Conservation (phyloP, 1,140 invertebrate genomes). For the Drosophila pruinosa region DNA sequence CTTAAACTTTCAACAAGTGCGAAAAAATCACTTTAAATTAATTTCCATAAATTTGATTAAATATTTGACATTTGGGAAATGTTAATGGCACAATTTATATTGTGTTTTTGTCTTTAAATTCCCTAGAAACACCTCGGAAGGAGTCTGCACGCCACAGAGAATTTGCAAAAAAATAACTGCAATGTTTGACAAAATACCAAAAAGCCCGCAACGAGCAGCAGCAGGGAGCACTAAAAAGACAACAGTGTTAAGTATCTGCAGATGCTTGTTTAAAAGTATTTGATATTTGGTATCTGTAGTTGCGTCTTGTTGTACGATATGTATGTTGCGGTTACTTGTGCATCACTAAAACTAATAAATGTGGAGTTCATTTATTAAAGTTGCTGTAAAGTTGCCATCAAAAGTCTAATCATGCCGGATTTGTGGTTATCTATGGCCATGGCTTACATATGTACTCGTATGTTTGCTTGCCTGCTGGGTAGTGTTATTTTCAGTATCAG, state of each 20-base stretch:
- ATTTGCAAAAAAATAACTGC: slow-evolving; percentile 48
- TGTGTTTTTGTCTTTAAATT: slow-evolving; percentile 15
- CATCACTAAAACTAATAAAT: slow-evolving; percentile 49
- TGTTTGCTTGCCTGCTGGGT: slow-evolving; percentile 24
- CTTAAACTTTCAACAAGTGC: too few species aligned
- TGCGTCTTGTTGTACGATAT: slow-evolving; percentile 27
- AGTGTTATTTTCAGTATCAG: slow-evolving; percentile 37
- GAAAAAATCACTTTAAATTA: not conserved
- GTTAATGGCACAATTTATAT: not conserved
- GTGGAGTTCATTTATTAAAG: slow-evolving; percentile 62
- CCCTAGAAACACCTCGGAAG: slow-evolving; percentile 27
- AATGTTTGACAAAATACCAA: slow-evolving; percentile 45
- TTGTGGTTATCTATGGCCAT: slow-evolving; percentile 51
- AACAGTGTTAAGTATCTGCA: slow-evolving; percentile 35
- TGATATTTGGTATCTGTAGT: slow-evolving; percentile 10
- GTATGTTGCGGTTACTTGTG: slow-evolving; percentile 43
- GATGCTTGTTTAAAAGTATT: slow-evolving; percentile 1
- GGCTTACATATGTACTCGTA: slow-evolving; percentile 53
- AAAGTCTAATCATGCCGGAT: slow-evolving; percentile 62
- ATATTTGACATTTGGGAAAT: slow-evolving; percentile 3
- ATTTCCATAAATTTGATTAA: slow-evolving; percentile 18
- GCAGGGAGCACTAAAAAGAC: slow-evolving; percentile 15
- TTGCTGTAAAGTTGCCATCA: slow-evolving; percentile 54
- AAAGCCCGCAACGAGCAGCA: not conserved
- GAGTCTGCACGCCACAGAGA: slow-evolving; percentile 12